A percentile compares a stretch with the other conserved stretches of the same genome.
phyloP scores from a whole-genome alignment of 1,140 invertebrate species.

The Chelonus insularis region DNA sequence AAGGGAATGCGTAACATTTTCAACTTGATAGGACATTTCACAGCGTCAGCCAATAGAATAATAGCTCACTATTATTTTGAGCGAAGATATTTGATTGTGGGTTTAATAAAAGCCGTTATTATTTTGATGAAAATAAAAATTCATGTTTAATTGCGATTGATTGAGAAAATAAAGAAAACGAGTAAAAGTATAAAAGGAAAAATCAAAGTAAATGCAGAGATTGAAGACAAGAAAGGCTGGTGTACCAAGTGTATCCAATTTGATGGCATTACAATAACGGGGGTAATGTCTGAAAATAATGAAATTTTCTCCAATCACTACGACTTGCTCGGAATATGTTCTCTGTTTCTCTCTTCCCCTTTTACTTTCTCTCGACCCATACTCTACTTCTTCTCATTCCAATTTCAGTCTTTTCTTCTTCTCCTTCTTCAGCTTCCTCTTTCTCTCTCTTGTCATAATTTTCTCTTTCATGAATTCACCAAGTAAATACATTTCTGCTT shows the following conservation, averaged over 20 bases:
- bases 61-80: background rate
- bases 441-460: slow-evolving; percentile 15
- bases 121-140: background rate
- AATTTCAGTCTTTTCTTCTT: slow-evolving; percentile 10
- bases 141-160: background rate
- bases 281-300: slow-evolving; percentile 59
- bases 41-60: slow-evolving; percentile 37
- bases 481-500: slow-evolving; percentile 6
- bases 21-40: slow-evolving; percentile 46
- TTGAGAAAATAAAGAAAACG: slow-evolving; percentile 3
- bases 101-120: background rate
- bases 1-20: slow-evolving; percentile 44
- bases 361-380: slow-evolving; percentile 18
- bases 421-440: background rate
- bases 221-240: slow-evolving; percentile 4
- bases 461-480: background rate
- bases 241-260: slow-evolving; percentile 54
- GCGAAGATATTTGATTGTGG: too few relatives aligned
- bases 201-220: slow-evolving; percentile 17
- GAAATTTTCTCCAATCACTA: slow-evolving; percentile 58
- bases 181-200: slow-evolving; percentile 25
- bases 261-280: slow-evolving; percentile 59
- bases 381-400: slow-evolving; percentile 21
- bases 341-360: slow-evolving; percentile 26
- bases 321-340: slow-evolving; percentile 48